These are phyloP conservation scores for Falco novaeseelandiae DNA, from an alignment of 2,797 vertebrate genomes.

Conservation along the genomic window DNA sequence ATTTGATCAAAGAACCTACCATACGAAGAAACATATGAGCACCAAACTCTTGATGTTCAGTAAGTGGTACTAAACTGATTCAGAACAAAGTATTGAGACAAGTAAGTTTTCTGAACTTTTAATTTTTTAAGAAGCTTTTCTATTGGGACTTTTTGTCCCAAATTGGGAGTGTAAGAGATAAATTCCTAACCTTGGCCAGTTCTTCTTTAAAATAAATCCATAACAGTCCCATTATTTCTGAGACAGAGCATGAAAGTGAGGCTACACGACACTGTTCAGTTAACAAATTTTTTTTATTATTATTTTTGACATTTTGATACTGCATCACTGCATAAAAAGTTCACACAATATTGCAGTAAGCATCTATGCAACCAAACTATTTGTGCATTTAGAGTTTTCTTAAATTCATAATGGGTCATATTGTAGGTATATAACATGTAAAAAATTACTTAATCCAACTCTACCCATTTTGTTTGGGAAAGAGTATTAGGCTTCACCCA, in stretches of 20 bases:
- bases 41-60: neutral
- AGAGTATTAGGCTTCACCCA: neutral
- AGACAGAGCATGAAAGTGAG: neutral
- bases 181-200: neutral
- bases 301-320: neutral
- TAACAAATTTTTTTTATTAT: neutral
- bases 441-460: neutral
- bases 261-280: accelerated
- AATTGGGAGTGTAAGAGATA: neutral
- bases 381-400: neutral
- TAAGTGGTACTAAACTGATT: neutral
- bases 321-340: neutral
- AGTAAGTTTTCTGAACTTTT: neutral
- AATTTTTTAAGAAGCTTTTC: neutral
- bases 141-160: neutral
- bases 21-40: neutral
- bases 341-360: neutral
- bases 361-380: neutral
- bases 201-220: neutral
- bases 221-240: neutral
- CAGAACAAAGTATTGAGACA: neutral
- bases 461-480: neutral
- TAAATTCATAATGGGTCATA: neutral
- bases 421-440: accelerated
- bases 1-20: neutral